A percentile compares a stretch with the other conserved stretches of the same genome.
Conservation (phyloP, 2,888 invertebrate genomes). For the Tuberolachnus salignus region DNA sequence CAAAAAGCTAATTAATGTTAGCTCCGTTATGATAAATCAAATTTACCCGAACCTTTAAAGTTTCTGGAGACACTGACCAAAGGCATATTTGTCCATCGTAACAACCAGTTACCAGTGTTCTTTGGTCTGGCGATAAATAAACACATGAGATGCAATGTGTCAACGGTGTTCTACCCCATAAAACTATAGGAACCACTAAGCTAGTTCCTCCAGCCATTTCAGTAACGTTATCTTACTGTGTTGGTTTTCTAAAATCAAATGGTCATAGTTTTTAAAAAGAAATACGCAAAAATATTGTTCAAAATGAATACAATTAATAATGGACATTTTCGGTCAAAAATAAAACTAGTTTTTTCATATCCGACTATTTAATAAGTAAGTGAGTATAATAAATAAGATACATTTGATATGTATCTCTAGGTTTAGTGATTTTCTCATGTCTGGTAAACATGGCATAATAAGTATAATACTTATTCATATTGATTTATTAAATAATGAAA, state of each 20-base stretch:
- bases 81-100: conserved; percentile 98
- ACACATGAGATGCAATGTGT: conserved; percentile 96
- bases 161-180: conserved; percentile 96
- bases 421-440: too few relatives aligned
- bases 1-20: conserved; percentile 25
- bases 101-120: conserved; percentile 92
- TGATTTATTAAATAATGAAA: too few relatives aligned
- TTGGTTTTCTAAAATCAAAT: conserved; percentile 1
- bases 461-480: too few relatives aligned
- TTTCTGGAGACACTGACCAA: conserved; percentile 87
- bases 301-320: too few relatives aligned
- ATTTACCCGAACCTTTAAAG: conserved; percentile 68
- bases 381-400: too few relatives aligned
- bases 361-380: too few relatives aligned
- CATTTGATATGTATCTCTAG: too few relatives aligned
- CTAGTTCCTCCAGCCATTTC: conserved; percentile 79
- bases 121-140: conserved; percentile 88
- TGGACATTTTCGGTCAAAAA: too few relatives aligned
- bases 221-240: conserved; percentile 13
- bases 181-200: conserved; percentile 93
- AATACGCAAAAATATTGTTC: neutral
- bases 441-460: too few relatives aligned
- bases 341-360: too few relatives aligned
- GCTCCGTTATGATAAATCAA: neutral
- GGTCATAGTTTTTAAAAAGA: neutral